Percentiles rank a stretch among this genome's conserved stretches.
Conservation (phyloP, 2,113 vertebrate genomes). For the Python bivittatus region DNA sequence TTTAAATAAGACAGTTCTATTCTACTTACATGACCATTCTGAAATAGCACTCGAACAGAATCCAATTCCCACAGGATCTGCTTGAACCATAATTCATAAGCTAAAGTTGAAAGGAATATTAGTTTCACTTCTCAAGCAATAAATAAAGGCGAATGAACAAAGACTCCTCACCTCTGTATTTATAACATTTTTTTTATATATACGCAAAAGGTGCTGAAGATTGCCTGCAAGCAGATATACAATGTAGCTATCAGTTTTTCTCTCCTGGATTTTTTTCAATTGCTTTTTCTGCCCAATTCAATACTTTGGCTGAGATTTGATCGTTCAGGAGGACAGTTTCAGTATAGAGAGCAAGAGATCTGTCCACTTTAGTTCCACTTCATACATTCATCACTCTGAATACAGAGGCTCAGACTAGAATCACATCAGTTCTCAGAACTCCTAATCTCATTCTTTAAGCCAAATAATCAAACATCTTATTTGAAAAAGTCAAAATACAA, state of each 20-base stretch:
- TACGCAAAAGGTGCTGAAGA: neutral
- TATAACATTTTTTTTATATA: neutral
- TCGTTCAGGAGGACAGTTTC: neutral
- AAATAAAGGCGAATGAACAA: neutral
- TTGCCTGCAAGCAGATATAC: neutral
- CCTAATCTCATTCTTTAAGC: neutral
- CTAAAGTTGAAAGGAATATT: conserved; percentile 65
- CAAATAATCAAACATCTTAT: neutral
- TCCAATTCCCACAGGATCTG: conserved; percentile 96
- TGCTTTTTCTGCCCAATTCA: neutral
- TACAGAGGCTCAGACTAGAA: neutral
- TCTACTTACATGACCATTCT: conserved; percentile 88
- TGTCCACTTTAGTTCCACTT: neutral
- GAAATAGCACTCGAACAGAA: conserved; percentile 91
- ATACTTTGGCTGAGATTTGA: neutral
- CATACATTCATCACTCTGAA: neutral
- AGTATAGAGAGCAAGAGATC: neutral
- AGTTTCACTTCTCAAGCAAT: neutral
- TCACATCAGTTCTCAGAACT: neutral
- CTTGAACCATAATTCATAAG: conserved; percentile 98
- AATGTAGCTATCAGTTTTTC: neutral
- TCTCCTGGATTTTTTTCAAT: neutral
- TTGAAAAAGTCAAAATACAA: neutral
- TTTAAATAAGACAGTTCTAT: neutral
- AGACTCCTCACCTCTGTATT: neutral